phyloP scores from a whole-genome alignment of 2,113 vertebrate genomes.

The Macquaria australasica region DNA sequence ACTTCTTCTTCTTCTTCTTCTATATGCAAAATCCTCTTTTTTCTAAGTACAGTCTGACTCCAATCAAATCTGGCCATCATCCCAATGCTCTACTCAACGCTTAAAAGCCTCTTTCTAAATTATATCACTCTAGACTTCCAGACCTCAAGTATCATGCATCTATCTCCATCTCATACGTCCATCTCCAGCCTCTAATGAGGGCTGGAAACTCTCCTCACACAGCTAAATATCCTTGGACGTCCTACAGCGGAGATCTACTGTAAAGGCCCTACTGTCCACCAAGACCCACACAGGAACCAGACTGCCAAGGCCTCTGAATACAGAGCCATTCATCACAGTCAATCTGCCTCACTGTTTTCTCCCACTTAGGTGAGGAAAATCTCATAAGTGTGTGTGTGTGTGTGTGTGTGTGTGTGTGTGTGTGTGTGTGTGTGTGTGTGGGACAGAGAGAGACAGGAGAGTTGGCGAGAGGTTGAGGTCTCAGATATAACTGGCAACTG shows the following conservation, averaged over 20 bases:
- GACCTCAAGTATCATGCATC: background rate
- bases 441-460: background rate
- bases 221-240: slow-evolving; percentile 23
- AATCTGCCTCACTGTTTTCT: slow-evolving; percentile 50
- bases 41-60: background rate
- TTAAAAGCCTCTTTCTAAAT: background rate
- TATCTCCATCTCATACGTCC: slow-evolving; percentile 1
- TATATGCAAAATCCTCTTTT: slow-evolving; percentile 12
- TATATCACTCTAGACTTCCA: background rate
- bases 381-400: slow-evolving; percentile 26
- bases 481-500: background rate
- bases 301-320: slow-evolving; percentile 43
- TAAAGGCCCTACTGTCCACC: slow-evolving; percentile 46
- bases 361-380: slow-evolving; percentile 65
- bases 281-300: slow-evolving; percentile 43
- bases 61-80: background rate
- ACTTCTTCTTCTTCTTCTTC: background rate
- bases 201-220: slow-evolving; percentile 20
- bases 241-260: slow-evolving; percentile 31
- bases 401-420: slow-evolving; percentile 21
- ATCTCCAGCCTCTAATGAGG: slow-evolving; percentile 9
- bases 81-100: background rate
- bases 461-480: background rate
- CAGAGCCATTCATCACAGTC: slow-evolving; percentile 52
- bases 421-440: slow-evolving; percentile 5